Percentiles rank a stretch among this genome's conserved stretches.
phyloP scores from a whole-genome alignment of 2,888 invertebrate genomes.

The Drosophila peninsularis region DNA sequence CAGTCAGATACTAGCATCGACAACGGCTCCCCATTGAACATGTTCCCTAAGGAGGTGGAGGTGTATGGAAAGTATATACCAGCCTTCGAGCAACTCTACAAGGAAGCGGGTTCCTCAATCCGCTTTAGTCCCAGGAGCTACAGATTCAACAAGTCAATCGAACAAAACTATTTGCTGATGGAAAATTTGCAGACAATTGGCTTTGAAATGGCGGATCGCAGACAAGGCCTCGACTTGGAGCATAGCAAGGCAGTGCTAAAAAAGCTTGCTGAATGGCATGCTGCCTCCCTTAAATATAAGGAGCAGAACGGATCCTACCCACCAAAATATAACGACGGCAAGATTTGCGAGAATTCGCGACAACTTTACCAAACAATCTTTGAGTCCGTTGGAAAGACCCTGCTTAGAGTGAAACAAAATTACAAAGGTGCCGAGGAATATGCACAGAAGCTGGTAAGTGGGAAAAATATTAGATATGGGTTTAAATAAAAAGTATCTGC shows the following conservation, averaged over 20 bases:
- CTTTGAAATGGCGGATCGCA: slow-evolving; percentile 69
- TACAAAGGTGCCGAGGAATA: slow-evolving; percentile 55
- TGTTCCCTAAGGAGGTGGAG: slow-evolving; percentile 68
- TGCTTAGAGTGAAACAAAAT: slow-evolving; percentile 33
- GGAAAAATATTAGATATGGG: neutral
- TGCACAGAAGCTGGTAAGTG: slow-evolving; percentile 65
- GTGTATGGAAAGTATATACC: slow-evolving; percentile 59
- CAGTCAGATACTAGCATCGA: slow-evolving; percentile 3
- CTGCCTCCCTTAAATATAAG: slow-evolving; percentile 71
- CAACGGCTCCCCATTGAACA: slow-evolving; percentile 41
- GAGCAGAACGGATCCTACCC: slow-evolving; percentile 62
- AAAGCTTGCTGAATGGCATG: slow-evolving; percentile 82
- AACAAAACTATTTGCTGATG: slow-evolving; percentile 59
- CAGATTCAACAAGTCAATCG: slow-evolving; percentile 29
- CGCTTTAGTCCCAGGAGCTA: slow-evolving; percentile 50
- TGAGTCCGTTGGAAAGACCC: slow-evolving; percentile 8
- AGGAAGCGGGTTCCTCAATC: slow-evolving; percentile 34
- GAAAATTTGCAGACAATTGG: slow-evolving; percentile 67
- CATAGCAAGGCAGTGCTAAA: slow-evolving; percentile 69
- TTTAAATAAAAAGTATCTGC: neutral
- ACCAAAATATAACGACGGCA: slow-evolving; percentile 25
- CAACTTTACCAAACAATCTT: slow-evolving; percentile 22
- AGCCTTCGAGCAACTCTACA: slow-evolving; percentile 61
- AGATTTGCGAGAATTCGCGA: slow-evolving; percentile 34
- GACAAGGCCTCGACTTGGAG: slow-evolving; percentile 69